These are phyloP conservation scores for Lagorchestes hirsutus DNA, from an alignment of 2,797 vertebrate species.

Conservation along the genomic window DNA sequence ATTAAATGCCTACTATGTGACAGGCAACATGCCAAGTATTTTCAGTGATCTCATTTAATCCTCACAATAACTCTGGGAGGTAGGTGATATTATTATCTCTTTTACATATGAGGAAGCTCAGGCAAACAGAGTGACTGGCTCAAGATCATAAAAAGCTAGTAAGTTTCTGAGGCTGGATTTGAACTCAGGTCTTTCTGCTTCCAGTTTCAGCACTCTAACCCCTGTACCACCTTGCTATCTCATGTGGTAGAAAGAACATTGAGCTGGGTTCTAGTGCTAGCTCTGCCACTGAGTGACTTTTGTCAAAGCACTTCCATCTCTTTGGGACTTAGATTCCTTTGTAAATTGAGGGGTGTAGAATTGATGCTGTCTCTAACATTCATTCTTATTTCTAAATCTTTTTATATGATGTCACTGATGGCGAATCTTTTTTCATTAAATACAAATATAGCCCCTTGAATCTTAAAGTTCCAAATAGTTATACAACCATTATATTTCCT, in stretches of 20 bases:
- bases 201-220: background rate
- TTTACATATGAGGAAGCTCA: background rate
- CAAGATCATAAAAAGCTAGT: background rate
- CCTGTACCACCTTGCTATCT: background rate
- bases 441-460: background rate
- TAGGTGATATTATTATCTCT: background rate
- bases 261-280: background rate
- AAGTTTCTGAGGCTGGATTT: background rate
- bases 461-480: background rate
- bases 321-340: background rate
- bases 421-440: background rate
- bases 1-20: background rate
- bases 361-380: background rate
- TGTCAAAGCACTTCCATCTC: background rate
- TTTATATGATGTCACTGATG: background rate
- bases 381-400: background rate
- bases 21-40: background rate
- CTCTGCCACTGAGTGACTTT: background rate
- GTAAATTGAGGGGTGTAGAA: background rate
- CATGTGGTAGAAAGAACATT: background rate
- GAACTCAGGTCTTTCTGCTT: background rate
- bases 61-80: background rate
- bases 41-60: background rate
- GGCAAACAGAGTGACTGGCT: background rate
- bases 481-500: background rate